phyloP scores from a whole-genome alignment of 1,140 invertebrate genomes.

The Harpegnathos saltator region DNA sequence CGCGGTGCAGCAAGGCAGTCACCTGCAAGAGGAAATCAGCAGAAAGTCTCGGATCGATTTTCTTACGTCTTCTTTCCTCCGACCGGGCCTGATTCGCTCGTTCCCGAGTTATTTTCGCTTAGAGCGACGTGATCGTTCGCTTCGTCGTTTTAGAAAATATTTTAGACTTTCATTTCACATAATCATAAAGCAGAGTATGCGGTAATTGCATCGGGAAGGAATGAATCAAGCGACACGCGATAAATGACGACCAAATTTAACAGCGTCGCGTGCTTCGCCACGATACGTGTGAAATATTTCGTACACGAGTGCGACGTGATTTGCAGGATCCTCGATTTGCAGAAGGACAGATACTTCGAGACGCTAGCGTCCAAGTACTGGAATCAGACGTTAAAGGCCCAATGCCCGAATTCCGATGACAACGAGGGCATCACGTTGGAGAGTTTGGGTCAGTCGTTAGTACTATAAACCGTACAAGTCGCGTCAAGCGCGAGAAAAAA shows the following conservation, averaged over 20 bases:
- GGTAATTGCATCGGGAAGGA: not conserved
- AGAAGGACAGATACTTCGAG: slow-evolving; percentile 95
- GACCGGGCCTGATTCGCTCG: not conserved
- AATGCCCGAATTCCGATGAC: slow-evolving; percentile 91
- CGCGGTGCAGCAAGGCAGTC: slow-evolving; percentile 94
- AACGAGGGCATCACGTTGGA: slow-evolving; percentile 95
- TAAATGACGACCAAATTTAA: not conserved
- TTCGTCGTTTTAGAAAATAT: not conserved
- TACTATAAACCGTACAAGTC: too few relatives aligned
- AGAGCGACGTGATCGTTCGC: not conserved
- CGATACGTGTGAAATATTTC: slow-evolving; percentile 7
- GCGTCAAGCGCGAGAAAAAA: too few relatives aligned
- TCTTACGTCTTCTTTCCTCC: not conserved
- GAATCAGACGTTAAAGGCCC: slow-evolving; percentile 90
- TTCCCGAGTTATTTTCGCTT: not conserved
- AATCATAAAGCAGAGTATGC: not conserved
- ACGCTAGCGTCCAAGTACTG: slow-evolving; percentile 92
- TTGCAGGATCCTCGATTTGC: slow-evolving; percentile 91
- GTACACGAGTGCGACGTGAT: slow-evolving; percentile 8
- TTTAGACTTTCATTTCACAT: not conserved
- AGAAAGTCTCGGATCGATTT: slow-evolving; percentile 84
- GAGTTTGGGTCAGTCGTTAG: slow-evolving; percentile 89
- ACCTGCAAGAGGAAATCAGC: slow-evolving; percentile 93
- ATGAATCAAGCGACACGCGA: not conserved
- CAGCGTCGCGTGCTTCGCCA: not conserved